A percentile compares a stretch with the other conserved stretches of the same genome.
Conservation (phyloP, 1,140 invertebrate species). For the Arctopsyche grandis region DNA sequence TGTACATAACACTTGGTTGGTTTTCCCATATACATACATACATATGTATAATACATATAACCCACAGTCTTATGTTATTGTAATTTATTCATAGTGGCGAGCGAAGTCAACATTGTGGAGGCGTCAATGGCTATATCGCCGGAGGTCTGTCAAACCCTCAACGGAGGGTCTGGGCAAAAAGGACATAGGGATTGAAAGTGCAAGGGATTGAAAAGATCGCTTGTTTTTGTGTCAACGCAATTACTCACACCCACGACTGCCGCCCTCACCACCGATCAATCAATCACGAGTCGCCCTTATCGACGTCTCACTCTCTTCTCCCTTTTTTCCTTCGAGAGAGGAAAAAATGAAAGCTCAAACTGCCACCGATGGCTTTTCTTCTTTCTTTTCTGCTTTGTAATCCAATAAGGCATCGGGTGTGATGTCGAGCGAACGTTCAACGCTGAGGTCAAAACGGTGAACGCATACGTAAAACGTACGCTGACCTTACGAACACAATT, state of each 20-base stretch:
- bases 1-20: no score
- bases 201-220: conserved; percentile 2
- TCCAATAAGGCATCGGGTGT: neutral
- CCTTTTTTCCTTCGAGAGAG: neutral
- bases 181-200: neutral
- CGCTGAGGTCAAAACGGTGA: no score
- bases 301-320: neutral
- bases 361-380: neutral
- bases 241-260: neutral
- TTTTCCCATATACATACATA: no score
- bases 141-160: neutral
- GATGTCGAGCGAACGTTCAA: no score
- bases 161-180: neutral
- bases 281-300: neutral
- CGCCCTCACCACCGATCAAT: neutral
- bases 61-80: no score
- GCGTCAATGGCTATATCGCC: neutral
- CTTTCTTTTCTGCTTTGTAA: neutral
- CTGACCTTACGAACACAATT: neutral
- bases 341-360: neutral
- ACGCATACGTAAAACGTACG: no score
- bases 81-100: no score
- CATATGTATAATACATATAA: no score
- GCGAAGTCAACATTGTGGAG: neutral
- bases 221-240: conserved; percentile 10